Percentiles rank a stretch among this genome's conserved stretches.
Evolutionary conservation across 2,888 invertebrate species (phyloP).

Genomic region (Acleris laterana): DNA sequence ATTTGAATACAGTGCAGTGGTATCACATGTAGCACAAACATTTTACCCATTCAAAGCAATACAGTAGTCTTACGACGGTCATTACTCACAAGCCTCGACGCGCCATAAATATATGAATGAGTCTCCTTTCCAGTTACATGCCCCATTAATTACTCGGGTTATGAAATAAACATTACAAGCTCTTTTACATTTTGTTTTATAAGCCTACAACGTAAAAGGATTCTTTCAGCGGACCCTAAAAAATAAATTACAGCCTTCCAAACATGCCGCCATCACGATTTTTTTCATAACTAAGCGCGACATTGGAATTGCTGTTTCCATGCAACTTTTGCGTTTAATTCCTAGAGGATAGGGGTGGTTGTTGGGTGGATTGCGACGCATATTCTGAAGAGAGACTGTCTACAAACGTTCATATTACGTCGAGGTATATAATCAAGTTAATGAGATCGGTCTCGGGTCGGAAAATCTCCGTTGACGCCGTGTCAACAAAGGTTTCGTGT

Average conservation of each 20-base stretch:
- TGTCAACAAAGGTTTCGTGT: slow-evolving; percentile 43
- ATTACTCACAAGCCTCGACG: background rate
- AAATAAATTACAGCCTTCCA: slow-evolving; percentile 24
- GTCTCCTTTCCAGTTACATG: background rate
- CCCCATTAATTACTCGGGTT: slow-evolving; percentile 19
- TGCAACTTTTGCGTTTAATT: slow-evolving; percentile 7
- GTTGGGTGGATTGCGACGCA: background rate
- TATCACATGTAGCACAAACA: too few species aligned
- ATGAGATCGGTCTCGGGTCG: slow-evolving; percentile 55
- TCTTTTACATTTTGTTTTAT: slow-evolving; percentile 2
- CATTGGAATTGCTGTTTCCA: background rate
- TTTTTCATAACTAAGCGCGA: slow-evolving; percentile 19
- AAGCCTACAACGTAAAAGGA: slow-evolving; percentile 17
- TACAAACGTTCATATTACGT: slow-evolving; percentile 21
- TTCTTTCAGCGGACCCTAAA: slow-evolving; percentile 19
- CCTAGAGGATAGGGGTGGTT: background rate
- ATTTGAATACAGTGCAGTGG: too few species aligned
- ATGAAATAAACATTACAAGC: slow-evolving; percentile 15
- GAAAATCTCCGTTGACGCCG: slow-evolving; percentile 49
- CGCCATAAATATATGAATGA: background rate
- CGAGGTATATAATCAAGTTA: slow-evolving; percentile 59
- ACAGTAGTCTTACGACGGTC: background rate
- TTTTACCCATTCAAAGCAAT: too few species aligned
- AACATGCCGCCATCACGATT: slow-evolving; percentile 2
- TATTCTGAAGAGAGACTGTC: slow-evolving; percentile 34